phyloP scores from a whole-genome alignment of 1,140 invertebrate genomes.

The Ceratina australensis region DNA sequence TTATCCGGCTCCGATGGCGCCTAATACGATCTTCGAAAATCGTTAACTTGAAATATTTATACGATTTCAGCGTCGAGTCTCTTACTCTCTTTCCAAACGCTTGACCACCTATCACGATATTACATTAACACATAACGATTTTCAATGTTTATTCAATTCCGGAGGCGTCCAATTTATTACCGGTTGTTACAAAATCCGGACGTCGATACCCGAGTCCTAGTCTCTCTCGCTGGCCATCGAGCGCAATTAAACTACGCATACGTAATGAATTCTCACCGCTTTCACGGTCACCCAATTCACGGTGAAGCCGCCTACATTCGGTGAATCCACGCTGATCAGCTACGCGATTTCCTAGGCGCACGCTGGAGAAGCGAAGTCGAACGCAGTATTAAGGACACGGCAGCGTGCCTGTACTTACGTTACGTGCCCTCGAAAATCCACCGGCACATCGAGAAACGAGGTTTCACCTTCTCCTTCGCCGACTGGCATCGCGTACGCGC shows the following conservation, averaged over 20 bases:
- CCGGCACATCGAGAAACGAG: constrained; percentile 34
- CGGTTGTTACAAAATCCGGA: constrained; percentile 2
- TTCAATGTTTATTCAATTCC: background rate
- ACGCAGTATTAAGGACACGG: background rate
- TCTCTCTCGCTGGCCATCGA: no score
- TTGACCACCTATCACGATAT: no score
- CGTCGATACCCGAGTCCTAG: background rate
- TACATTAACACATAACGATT: no score
- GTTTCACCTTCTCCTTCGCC: constrained; percentile 50
- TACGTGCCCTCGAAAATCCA: constrained; percentile 36
- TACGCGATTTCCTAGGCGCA: background rate
- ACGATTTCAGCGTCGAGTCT: background rate
- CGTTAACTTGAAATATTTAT: no score
- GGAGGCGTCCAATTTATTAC: background rate
- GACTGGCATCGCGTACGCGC: background rate
- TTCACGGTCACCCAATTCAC: constrained; percentile 10
- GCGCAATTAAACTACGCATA: background rate
- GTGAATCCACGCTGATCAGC: background rate
- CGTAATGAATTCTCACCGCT: background rate
- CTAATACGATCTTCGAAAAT: no score
- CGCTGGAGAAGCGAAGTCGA: constrained; percentile 3
- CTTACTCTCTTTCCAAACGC: background rate
- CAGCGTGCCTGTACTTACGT: background rate
- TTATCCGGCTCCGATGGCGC: no score
- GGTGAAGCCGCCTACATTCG: background rate